Evolutionary conservation across 2,113 vertebrate species (phyloP), one percentile per base, ranked within the genome.

Genomic region (Hipposideros armiger): DNA sequence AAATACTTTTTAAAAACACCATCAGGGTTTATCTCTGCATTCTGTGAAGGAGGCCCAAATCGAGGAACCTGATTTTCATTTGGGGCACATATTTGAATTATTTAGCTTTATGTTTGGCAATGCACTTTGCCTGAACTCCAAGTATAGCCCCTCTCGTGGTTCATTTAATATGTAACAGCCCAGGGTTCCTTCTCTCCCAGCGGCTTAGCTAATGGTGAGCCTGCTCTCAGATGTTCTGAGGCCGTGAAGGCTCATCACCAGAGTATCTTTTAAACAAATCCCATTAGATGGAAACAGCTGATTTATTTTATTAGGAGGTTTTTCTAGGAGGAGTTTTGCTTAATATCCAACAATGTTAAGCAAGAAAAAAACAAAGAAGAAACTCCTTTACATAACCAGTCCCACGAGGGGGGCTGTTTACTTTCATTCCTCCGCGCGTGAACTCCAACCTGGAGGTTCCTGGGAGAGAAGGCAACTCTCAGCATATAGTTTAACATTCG

Each of bases 381-480:
- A 85, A 40, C 11, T 22, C 19, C 66, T 91, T 95, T 95, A 67
- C 82, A 74, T 54, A 60, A 67, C 54, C 45, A 89, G 42, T 56
- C 91, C 64, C 52, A 10, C 10, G 7, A 84, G 30, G 56, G 26
- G 94, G 15, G 24, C 54, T 90, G 36, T 56, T 86, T 83, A 67
- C 30, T 76, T 93, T 78, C 28, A 42, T 9, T 67, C 30, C n/a
- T 92, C 93, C 47, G 50, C 54, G 28, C 9, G 54, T 7, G 40
- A 96, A 93, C 92, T 90, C 88, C 69, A 94, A 94, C 84, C 83
- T 72, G 91, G 93, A 93, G 2, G 91, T 84, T 93, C 76, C 47
- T 89, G 56, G 70, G 50, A 92, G 13, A 72, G 66, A 74, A 90
- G 95, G 81, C 72, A 73, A 52, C 20, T 40, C 89, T 66, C 26